phyloP scores from a whole-genome alignment of 92 coral and sea anemone species.

The Blastomussa wellsi region DNA sequence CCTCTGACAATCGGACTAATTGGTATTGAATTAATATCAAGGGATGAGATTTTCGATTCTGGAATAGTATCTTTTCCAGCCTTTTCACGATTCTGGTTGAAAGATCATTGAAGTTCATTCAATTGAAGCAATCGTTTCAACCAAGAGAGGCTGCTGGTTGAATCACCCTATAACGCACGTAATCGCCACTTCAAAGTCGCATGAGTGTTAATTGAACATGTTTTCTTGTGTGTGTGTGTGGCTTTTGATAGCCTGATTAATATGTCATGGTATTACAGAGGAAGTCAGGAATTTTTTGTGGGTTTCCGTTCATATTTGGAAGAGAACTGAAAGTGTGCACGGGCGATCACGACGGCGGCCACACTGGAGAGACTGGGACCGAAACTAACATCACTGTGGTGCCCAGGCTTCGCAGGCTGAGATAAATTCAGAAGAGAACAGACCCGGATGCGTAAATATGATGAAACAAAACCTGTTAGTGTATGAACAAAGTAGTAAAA shows the following conservation, averaged over 20 bases:
- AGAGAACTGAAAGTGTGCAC: background rate
- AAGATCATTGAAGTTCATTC: background rate
- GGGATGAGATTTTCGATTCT: background rate
- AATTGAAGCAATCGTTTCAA: background rate
- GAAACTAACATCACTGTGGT: background rate
- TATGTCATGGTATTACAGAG: background rate
- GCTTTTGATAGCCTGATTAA: background rate
- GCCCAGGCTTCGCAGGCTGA: background rate
- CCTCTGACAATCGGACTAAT: background rate
- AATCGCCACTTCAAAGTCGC: slow-evolving; percentile 10
- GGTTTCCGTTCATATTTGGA: background rate
- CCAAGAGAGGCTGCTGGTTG: too few species aligned
- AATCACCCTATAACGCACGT: background rate
- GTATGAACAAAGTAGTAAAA: too few species aligned
- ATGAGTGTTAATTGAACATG: background rate
- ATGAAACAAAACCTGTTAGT: too few species aligned
- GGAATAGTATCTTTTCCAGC: background rate
- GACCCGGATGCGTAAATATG: background rate
- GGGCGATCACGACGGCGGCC: background rate
- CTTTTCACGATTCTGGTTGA: background rate
- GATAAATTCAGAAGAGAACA: background rate
- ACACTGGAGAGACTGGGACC: background rate
- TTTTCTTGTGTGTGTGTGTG: background rate
- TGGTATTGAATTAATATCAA: background rate
- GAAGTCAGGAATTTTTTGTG: background rate